phyloP scores from a whole-genome alignment of 1,140 invertebrate species.

The Riptortus pedestris region DNA sequence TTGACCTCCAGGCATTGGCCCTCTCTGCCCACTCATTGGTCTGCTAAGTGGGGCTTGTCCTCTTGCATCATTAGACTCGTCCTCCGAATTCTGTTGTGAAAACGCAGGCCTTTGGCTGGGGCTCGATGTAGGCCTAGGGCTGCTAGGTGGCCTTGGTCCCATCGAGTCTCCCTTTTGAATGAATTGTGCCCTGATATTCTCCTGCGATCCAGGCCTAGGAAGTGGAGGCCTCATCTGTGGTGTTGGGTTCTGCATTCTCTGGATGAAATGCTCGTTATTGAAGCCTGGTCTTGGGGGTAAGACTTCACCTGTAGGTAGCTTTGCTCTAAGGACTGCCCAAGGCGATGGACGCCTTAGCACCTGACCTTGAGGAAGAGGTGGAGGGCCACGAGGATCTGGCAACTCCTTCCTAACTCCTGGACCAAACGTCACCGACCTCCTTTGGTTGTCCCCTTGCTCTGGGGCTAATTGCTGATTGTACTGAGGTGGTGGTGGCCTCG shows the following conservation, averaged over 20 bases:
- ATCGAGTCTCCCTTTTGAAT: slow-evolving; percentile 14
- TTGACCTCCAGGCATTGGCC: neutral
- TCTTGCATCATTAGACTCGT: slow-evolving; percentile 16
- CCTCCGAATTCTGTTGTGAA: neutral
- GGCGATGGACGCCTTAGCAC: slow-evolving; percentile 23
- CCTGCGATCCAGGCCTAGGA: slow-evolving; percentile 7
- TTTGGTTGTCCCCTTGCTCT: neutral
- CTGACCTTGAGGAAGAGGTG: neutral
- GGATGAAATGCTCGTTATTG: slow-evolving; percentile 14
- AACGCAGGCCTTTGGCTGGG: neutral
- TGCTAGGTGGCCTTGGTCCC: neutral
- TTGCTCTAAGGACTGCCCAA: slow-evolving; percentile 26
- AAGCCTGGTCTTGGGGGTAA: neutral
- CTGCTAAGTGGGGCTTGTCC: neutral
- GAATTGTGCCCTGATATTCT: neutral
- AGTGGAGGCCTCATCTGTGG: slow-evolving; percentile 9
- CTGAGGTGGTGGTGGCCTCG: slow-evolving; percentile 2
- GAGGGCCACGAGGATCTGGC: neutral
- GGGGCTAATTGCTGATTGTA: neutral
- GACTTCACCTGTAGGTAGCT: slow-evolving; percentile 23
- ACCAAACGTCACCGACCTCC: slow-evolving; percentile 8
- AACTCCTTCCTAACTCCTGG: neutral
- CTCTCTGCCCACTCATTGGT: slow-evolving; percentile 15
- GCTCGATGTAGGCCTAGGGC: neutral
- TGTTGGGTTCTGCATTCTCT: slow-evolving; percentile 19